Evolutionary conservation across 2,797 vertebrate species (phyloP), one percentile per base, ranked within the genome.

Genomic region (Pogonophryne albipinna): DNA sequence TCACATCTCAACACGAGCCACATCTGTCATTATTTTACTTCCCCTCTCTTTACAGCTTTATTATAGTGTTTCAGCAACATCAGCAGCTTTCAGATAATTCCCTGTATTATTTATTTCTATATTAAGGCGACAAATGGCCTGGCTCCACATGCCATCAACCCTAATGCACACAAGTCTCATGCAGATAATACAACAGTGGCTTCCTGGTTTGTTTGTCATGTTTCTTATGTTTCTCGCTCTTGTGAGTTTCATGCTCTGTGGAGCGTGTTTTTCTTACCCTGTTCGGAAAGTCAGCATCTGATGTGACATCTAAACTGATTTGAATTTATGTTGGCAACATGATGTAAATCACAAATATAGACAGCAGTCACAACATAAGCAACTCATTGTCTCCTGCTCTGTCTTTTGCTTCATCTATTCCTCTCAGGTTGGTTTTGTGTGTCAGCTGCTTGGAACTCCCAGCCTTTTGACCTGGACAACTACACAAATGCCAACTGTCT

Each of bases 381-480:
- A 4, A 11, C 58, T 63, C 15, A 61, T 34, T 11, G 8, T 68
- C 49, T 57, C 46, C n/a, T 44, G 42, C 41, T 61, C 34, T 71
- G 20, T 71, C 23, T 53, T 56, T 65, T 59, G 0, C 62, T 53
- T 5, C 5, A 0, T 77, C 68, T 73, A 15, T 64, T 61, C 31
- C 56, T 75, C 50, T 66, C 82, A 99, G 97, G 97, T 53, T 99
- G 98, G 97, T 99, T 98, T 92, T 99, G 97, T 65, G 92, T 99
- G 77, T 97, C 95, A 0, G 97, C 97, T 55, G 97, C 97, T 0
- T 99, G 98, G 97, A 97, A 95, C 8, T 92, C 97, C 0, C 96
- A 93, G 62, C 97, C 98, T 6, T 99, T 98, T 55, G 97, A 99
- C 87, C 92, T 99, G 83, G 98, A 99, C 90, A 99, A 99, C 87